Evolutionary conservation across 2,113 vertebrate genomes (phyloP).

Genomic region (Anser cygnoides): DNA sequence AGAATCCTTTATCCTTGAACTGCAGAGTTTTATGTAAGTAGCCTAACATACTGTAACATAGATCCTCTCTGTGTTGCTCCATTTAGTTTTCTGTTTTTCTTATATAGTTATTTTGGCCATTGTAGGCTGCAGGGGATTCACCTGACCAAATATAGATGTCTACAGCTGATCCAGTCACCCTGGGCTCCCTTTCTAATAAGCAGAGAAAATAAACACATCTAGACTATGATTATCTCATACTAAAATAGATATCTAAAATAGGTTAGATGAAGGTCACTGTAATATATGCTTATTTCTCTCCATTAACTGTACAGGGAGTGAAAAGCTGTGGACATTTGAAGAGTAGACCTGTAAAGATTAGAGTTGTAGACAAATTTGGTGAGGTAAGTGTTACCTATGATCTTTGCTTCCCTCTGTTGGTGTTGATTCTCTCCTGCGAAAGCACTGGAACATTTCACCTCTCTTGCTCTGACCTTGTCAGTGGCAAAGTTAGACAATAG

Average conservation of each 20-base stretch:
- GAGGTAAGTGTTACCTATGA: neutral
- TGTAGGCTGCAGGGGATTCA: conserved; percentile 2
- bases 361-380: neutral
- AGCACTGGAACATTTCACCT: neutral
- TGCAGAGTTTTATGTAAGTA: neutral
- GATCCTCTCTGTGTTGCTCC: neutral
- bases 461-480: neutral
- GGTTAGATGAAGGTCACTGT: conserved; percentile 2
- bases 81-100: conserved; percentile 30
- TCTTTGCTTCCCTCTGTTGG: neutral
- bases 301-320: neutral
- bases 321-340: neutral
- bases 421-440: neutral
- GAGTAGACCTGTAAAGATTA: neutral
- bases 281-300: conserved; percentile 6
- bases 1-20: neutral
- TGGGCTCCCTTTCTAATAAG: conserved; percentile 33
- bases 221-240: conserved; percentile 23
- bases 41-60: neutral
- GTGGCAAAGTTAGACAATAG: neutral
- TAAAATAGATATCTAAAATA: conserved; percentile 32
- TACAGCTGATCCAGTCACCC: conserved; percentile 13
- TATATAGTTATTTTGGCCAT: neutral
- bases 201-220: conserved; percentile 35
- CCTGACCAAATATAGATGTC: conserved; percentile 66